Base-by-base conservation (phyloP, 2,797 vertebrate species). In the Meda fulgida region DNA sequence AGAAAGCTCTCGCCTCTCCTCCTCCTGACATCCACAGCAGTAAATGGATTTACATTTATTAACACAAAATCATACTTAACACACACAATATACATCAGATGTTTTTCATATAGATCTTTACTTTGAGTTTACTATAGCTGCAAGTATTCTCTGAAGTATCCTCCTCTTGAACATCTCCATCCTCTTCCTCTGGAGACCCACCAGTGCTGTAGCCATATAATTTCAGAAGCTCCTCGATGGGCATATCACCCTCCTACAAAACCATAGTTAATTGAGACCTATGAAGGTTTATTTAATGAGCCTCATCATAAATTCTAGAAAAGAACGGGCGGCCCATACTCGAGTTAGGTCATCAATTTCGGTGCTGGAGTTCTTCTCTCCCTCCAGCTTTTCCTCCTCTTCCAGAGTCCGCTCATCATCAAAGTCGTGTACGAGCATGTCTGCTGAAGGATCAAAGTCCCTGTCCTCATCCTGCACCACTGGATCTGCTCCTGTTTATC, bases 341-440 rank as follows among this genome's bases (percentile, higher is more conserved):
- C 97, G 95, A 87, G 96, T 97, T 65, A 99, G 97, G 93, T 99
- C 97, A 91, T 98, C 98, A 86, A 99, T 99, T 94, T 99, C 98
- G 75, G 96, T 95, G 86, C 90, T 95, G 88, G 97, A 96, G 92
- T 98, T 98, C 67, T 97, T 96, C 86, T 99, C 97, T 90, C 97
- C 97, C 91, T 99, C 97, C 94, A 98, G 94, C 95, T 96, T 96
- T 93, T 99, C 98, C 92, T 99, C 98, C 87, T 99, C 98, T 90
- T 99, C 98, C 93, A 99, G 91, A 60, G 98, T 99, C 85, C 97
- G 95, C 89, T 99, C 98, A 87, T 99, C 98, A 84, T 99, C 98
- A 92, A 97, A 99, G 93, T 99, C 98, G 89, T 99, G 98, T 89
- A 99, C 96, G 83, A 99, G 95, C 97, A 99, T 99, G 88, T 99